phyloP scores from a whole-genome alignment of 1,140 invertebrate genomes.

The Ceratoteleas bidentatus region DNA sequence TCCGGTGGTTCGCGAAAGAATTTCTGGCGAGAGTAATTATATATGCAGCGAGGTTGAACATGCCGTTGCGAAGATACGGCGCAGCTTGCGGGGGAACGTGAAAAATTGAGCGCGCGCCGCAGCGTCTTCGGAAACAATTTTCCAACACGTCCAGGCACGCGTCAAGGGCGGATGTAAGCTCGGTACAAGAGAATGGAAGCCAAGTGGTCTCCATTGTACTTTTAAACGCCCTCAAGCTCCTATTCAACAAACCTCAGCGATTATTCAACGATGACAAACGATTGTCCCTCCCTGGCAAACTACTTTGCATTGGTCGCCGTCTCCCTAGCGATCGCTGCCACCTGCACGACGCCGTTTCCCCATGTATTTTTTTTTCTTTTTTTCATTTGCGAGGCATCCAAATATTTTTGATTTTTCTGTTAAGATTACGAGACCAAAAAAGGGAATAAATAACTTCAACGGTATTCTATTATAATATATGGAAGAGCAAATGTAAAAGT shows the following conservation, averaged over 20 bases:
- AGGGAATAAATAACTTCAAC: not conserved
- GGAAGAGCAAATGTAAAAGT: too few species aligned
- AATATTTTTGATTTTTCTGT: conserved; percentile 25
- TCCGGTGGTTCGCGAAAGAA: too few species aligned
- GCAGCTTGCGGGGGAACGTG: conserved; percentile 30
- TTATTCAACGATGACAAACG: conserved; percentile 78
- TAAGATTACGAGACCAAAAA: conserved; percentile 2
- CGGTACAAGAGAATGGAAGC: conserved; percentile 67
- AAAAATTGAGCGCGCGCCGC: conserved; percentile 42
- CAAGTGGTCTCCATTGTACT: conserved; percentile 78
- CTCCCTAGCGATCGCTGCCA: conserved; percentile 27
- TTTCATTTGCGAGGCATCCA: conserved; percentile 13
- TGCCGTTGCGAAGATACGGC: not conserved
- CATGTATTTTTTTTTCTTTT: conserved; percentile 16
- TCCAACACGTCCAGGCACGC: conserved; percentile 47
- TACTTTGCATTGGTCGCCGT: conserved; percentile 58
- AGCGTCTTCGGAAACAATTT: conserved; percentile 49
- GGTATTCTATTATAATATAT: too few species aligned
- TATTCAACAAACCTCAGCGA: conserved; percentile 67
- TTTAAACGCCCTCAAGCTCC: conserved; percentile 72
- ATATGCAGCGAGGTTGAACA: too few species aligned
- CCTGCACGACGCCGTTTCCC: conserved; percentile 18
- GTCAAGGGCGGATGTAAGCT: conserved; percentile 53
- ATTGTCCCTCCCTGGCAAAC: conserved; percentile 65
- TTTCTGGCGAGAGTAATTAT: too few species aligned